Evolutionary conservation across 1,140 invertebrate species (phyloP).

Genomic region (Drosophila grimshawi): DNA sequence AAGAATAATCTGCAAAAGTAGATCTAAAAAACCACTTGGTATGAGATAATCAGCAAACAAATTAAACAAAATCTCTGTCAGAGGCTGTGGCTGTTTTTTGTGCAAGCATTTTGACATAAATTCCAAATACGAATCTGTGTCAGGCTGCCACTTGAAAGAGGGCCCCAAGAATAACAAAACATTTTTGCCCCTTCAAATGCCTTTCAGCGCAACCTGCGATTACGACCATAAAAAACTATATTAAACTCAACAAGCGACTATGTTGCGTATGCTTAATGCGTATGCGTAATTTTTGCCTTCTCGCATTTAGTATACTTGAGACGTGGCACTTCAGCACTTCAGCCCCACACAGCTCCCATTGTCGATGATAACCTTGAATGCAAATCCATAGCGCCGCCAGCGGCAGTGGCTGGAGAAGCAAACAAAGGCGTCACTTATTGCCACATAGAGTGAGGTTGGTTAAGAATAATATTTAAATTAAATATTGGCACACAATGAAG

Average conservation of each 20-base stretch:
- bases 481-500: conserved; percentile 72
- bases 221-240: conserved; percentile 49
- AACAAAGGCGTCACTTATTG: conserved; percentile 61
- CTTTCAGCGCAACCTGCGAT: conserved; percentile 64
- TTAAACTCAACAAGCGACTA: conserved; percentile 43
- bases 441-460: conserved; percentile 73
- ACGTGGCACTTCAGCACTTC: conserved; percentile 42
- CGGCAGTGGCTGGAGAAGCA: conserved; percentile 32
- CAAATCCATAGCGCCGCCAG: conserved; percentile 27
- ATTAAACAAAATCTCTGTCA: not conserved
- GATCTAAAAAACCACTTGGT: no score
- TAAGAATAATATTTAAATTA: conserved; percentile 83
- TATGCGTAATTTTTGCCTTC: conserved; percentile 26
- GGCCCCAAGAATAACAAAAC: conserved; percentile 22
- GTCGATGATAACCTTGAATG: conserved; percentile 63
- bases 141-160: conserved; percentile 62
- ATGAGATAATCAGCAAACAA: no score
- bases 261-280: conserved; percentile 67
- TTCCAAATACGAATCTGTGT: conserved; percentile 43
- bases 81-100: conserved; percentile 18
- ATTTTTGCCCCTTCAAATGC: conserved; percentile 45
- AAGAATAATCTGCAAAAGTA: no score
- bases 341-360: conserved; percentile 18
- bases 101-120: conserved; percentile 46
- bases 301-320: conserved; percentile 53